Evolutionary conservation across 2,888 invertebrate species (phyloP).

Genomic region (Apodemia mormo): DNA sequence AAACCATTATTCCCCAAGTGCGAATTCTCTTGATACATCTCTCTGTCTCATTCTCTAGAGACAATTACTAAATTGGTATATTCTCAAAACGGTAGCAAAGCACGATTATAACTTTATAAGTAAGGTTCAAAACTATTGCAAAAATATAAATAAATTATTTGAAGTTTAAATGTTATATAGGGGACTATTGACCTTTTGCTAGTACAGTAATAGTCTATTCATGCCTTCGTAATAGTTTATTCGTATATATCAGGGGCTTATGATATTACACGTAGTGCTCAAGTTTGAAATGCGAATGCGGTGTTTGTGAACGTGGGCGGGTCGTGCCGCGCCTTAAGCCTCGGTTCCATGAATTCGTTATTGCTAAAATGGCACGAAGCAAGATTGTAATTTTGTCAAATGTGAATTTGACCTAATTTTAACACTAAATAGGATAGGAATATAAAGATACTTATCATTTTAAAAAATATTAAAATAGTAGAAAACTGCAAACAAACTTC

Average conservation of each 20-base stretch:
- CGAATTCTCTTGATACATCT: too few relatives aligned
- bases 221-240: slow-evolving; percentile 10
- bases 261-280: slow-evolving; percentile 42
- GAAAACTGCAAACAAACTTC: too few relatives aligned
- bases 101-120: too few relatives aligned
- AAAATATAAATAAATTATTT: too few relatives aligned
- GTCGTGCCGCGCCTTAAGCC: slow-evolving; percentile 41
- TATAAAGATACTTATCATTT: background rate
- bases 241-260: slow-evolving; percentile 14
- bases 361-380: slow-evolving; percentile 38
- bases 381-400: slow-evolving; percentile 38
- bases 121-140: too few relatives aligned
- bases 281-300: slow-evolving; percentile 46
- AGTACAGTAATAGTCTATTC: background rate
- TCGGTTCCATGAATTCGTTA: slow-evolving; percentile 50
- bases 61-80: too few relatives aligned
- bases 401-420: background rate
- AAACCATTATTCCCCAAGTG: too few relatives aligned
- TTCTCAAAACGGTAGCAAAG: too few relatives aligned
- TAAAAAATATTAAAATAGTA: too few relatives aligned
- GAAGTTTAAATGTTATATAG: background rate
- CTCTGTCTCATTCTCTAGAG: too few relatives aligned
- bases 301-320: slow-evolving; percentile 44
- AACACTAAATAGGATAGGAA: background rate
- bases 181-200: background rate